Evolutionary conservation across 2,113 vertebrate species (phyloP).

Genomic region (Platycercus adscitus): DNA sequence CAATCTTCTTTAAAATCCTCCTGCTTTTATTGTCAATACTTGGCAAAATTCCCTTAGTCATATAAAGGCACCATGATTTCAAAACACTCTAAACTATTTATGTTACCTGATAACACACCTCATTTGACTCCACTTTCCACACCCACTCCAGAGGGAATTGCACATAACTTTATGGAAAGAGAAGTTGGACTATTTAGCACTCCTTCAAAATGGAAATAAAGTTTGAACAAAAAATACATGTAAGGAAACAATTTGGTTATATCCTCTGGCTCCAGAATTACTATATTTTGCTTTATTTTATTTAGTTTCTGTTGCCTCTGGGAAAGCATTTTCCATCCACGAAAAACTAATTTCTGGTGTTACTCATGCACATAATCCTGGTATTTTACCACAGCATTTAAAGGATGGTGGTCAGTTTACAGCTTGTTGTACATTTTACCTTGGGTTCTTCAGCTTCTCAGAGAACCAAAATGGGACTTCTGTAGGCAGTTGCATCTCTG

Average conservation of each 20-base stretch:
- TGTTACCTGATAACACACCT: slow-evolving; percentile 33
- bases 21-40: slow-evolving; percentile 8
- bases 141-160: background rate
- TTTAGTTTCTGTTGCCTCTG: background rate
- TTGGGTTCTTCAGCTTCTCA: background rate
- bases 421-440: background rate
- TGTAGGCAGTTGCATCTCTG: background rate
- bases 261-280: background rate
- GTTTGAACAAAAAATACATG: slow-evolving; percentile 5
- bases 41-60: background rate
- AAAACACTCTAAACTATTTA: background rate
- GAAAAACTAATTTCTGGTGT: slow-evolving; percentile 13
- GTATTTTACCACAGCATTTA: background rate
- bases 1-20: slow-evolving; percentile 23
- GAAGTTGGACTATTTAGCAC: background rate
- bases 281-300: background rate
- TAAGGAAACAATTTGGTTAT: background rate
- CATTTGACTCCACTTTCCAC: slow-evolving; percentile 2
- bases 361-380: background rate
- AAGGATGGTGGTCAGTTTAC: background rate
- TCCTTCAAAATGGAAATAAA: slow-evolving; percentile 17
- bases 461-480: background rate
- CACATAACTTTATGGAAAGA: background rate
- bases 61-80: slow-evolving; percentile 11
- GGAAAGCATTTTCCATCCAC: slow-evolving; percentile 7